phyloP scores from a whole-genome alignment of 2,888 invertebrate species.

The Elysia crispata region DNA sequence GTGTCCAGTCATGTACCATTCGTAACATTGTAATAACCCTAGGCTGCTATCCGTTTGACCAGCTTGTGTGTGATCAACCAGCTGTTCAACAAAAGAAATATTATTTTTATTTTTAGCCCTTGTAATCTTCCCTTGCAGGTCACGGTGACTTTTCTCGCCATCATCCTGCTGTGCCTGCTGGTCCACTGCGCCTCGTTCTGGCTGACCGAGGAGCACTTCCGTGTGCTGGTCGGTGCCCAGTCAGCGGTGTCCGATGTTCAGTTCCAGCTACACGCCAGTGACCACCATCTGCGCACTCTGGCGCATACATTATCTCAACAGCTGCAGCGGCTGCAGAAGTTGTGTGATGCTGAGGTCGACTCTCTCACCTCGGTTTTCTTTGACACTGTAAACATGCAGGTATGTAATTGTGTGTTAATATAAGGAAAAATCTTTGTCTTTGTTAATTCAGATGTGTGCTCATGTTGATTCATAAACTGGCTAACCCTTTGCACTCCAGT shows the following conservation, averaged over 20 bases:
- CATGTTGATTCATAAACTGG: too few relatives aligned
- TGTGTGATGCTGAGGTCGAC: slow-evolving; percentile 43
- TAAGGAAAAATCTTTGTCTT: too few relatives aligned
- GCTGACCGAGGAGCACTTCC: slow-evolving; percentile 53
- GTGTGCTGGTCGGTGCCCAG: slow-evolving; percentile 54
- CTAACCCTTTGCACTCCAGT: too few relatives aligned
- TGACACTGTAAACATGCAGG: slow-evolving; percentile 42
- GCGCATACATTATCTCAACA: slow-evolving; percentile 32
- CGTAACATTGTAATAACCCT: too few relatives aligned
- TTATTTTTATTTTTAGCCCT: too few relatives aligned
- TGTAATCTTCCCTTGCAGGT: slow-evolving; percentile 7
- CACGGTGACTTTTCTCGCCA: slow-evolving; percentile 32
- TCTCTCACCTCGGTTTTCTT: slow-evolving; percentile 43
- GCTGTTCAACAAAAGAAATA: too few relatives aligned
- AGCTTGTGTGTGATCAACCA: too few relatives aligned
- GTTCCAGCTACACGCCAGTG: slow-evolving; percentile 45
- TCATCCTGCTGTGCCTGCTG: slow-evolving; percentile 52
- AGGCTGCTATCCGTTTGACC: too few relatives aligned
- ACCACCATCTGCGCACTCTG: slow-evolving; percentile 37
- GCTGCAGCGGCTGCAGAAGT: slow-evolving; percentile 33
- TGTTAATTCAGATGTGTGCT: too few relatives aligned
- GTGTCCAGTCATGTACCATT: too few relatives aligned
- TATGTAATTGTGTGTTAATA: too few relatives aligned
- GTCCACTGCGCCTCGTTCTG: slow-evolving; percentile 52
- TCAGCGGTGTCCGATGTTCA: slow-evolving; percentile 52